phyloP scores from a whole-genome alignment of 2,888 invertebrate species.

The Leptinotarsa peninsularis region DNA sequence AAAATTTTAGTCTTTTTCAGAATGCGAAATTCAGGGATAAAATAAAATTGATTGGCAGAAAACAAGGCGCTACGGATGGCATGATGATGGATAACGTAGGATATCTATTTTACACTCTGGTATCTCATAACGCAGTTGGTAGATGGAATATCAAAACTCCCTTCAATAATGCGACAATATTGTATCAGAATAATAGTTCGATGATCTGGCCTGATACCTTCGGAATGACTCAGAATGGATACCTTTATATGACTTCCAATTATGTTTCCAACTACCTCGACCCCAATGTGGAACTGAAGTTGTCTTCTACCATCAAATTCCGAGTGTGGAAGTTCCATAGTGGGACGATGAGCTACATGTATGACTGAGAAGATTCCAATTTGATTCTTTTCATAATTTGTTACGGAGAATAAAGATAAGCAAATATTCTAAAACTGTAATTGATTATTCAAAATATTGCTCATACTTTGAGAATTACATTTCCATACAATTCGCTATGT shows the following conservation, averaged over 20 bases:
- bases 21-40: slow-evolving; percentile 51
- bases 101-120: slow-evolving; percentile 75
- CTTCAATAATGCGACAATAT: slow-evolving; percentile 66
- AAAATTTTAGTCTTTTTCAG: slow-evolving; percentile 63
- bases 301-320: slow-evolving; percentile 45
- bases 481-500: too few relatives aligned
- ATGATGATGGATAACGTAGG: slow-evolving; percentile 77
- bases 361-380: slow-evolving; percentile 12
- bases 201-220: slow-evolving; percentile 80
- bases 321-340: slow-evolving; percentile 49
- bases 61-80: slow-evolving; percentile 77
- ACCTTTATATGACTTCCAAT: slow-evolving; percentile 75
- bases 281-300: slow-evolving; percentile 27
- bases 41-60: slow-evolving; percentile 63
- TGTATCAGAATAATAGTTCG: slow-evolving; percentile 72
- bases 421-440: too few relatives aligned
- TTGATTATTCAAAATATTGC: too few relatives aligned
- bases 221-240: slow-evolving; percentile 74
- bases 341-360: slow-evolving; percentile 54
- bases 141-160: slow-evolving; percentile 75
- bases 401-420: too few relatives aligned
- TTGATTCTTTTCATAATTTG: background rate
- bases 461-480: too few relatives aligned
- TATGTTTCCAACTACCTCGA: slow-evolving; percentile 48
- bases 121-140: slow-evolving; percentile 77